These are phyloP conservation scores for Protomyctophum bolini DNA, from an alignment of 2,113 vertebrate genomes.

Conservation along the genomic window DNA sequence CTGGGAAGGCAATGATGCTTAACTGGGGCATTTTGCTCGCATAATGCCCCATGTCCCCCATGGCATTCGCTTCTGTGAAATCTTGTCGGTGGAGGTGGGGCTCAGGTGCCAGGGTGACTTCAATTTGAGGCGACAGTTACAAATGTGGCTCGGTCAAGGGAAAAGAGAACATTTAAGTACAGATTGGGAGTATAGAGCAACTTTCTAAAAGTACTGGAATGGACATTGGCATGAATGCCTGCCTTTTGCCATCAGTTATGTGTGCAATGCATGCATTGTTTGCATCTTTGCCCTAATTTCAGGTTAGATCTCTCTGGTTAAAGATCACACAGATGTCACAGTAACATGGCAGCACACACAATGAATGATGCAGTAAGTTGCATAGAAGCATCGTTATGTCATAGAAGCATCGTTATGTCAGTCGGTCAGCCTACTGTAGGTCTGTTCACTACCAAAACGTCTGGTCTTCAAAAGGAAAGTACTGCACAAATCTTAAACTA, in stretches of 20 bases:
- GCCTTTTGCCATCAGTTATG: conserved; percentile 13
- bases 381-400: too few species aligned
- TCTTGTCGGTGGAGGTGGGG: neutral
- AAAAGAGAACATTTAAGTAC: conserved; percentile 21
- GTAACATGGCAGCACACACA: too few species aligned
- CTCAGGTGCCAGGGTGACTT: conserved; percentile 38
- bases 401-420: too few species aligned
- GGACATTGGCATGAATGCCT: conserved; percentile 40
- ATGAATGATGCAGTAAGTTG: too few species aligned
- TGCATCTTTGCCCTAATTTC: neutral
- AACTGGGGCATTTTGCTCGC: conserved; percentile 6
- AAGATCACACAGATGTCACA: too few species aligned
- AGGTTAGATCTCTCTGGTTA: too few species aligned
- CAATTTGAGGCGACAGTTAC: conserved; percentile 35
- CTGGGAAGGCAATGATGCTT: conserved; percentile 11
- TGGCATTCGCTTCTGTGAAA: conserved; percentile 15
- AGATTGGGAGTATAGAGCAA: conserved; percentile 33
- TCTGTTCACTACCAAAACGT: too few species aligned
- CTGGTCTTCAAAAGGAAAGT: too few species aligned
- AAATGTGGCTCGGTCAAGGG: conserved; percentile 26
- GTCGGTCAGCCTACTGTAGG: too few species aligned
- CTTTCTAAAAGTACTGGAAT: conserved; percentile 38
- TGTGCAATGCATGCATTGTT: neutral
- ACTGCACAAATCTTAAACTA: too few species aligned
- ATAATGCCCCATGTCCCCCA: conserved; percentile 17